A percentile compares a stretch with the other conserved stretches of the same genome.
Evolutionary conservation across 2,113 vertebrate genomes (phyloP).

Genomic region (Oryzias melastigma): DNA sequence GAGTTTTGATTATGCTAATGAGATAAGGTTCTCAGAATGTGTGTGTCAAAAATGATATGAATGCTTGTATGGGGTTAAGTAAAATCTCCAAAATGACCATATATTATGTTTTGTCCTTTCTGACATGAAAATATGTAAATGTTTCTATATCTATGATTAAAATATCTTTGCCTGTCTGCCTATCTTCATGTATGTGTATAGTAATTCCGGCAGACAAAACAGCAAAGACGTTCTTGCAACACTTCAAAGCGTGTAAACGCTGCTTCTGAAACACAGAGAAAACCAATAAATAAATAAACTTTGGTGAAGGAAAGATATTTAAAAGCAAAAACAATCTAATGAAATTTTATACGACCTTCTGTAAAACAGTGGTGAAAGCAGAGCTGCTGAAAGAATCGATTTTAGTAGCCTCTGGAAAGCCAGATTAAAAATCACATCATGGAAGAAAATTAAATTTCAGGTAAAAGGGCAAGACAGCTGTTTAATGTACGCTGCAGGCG

Average conservation of each 20-base stretch:
- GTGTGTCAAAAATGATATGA: too few relatives aligned
- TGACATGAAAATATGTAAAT: too few relatives aligned
- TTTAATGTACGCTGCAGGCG: constrained; percentile 68
- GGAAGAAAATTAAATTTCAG: constrained; percentile 75
- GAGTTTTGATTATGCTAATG: too few relatives aligned
- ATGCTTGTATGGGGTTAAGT: too few relatives aligned
- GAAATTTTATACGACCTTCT: constrained; percentile 46
- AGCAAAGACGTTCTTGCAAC: not conserved
- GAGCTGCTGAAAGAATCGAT: constrained; percentile 59
- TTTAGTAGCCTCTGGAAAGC: constrained; percentile 60
- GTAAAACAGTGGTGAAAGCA: constrained; percentile 63
- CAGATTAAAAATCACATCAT: constrained; percentile 75
- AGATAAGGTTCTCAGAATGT: too few relatives aligned
- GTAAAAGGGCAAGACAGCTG: constrained; percentile 72
- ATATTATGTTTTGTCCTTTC: too few relatives aligned
- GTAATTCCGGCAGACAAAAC: too few relatives aligned
- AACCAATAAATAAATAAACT: not conserved
- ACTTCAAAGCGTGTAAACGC: not conserved
- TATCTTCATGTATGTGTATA: too few relatives aligned
- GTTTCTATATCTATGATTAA: too few relatives aligned
- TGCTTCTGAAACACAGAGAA: constrained; percentile 1
- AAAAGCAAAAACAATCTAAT: constrained; percentile 48
- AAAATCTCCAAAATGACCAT: too few relatives aligned
- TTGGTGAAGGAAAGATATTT: constrained; percentile 18
- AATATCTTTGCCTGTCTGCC: too few relatives aligned